Evolutionary conservation across 2,888 invertebrate genomes (phyloP), one percentile per base, ranked within the genome.

Genomic region (Melieria picta): DNA sequence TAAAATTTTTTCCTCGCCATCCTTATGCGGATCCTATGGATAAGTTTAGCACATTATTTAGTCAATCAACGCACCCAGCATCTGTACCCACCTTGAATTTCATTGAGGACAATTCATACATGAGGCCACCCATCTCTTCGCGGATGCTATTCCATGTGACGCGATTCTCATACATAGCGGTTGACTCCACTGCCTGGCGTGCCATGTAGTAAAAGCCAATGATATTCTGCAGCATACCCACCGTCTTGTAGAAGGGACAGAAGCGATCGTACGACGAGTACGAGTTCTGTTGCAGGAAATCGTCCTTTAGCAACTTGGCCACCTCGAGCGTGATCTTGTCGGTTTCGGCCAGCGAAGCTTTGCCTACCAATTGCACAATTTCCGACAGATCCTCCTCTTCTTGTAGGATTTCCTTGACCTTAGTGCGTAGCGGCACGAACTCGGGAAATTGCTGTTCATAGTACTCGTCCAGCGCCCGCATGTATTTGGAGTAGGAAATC

Each of bases 231-330:
- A 99, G 88, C 99, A 99, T 99, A 79, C 97, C 98, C 72, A 97
- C 96, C 0, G 99, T 99, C 90, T 99, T 99, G 90, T 99, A 99
- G 91, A 99, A 99, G 78, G 99, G 99, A 85, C 99, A 99, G 90
- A 97, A 99, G 70, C 98, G 92, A 88, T 97, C 97, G 88, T 97
- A 97, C 0, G 94, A 88, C 2, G 96, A 95, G 87, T 96, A 95
- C 88, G 98, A 97, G 91, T 99, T 99, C 88, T 99, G 99, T 87
- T 99, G 99, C 83, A 99, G 88, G 90, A 98, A 99, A 88, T 99
- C 99, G 86, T 99, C 99, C 86, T 99, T 98, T 74, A 99, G 90
- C 79, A 99, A 89, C 88, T 97, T 98, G 79, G 99, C 98, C 67
- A 99, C 97, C 89, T 99, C 99, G 74, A 99, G 90, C 0, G 98